phyloP scores from a whole-genome alignment of 2,888 invertebrate species.

The Cephus runcator region DNA sequence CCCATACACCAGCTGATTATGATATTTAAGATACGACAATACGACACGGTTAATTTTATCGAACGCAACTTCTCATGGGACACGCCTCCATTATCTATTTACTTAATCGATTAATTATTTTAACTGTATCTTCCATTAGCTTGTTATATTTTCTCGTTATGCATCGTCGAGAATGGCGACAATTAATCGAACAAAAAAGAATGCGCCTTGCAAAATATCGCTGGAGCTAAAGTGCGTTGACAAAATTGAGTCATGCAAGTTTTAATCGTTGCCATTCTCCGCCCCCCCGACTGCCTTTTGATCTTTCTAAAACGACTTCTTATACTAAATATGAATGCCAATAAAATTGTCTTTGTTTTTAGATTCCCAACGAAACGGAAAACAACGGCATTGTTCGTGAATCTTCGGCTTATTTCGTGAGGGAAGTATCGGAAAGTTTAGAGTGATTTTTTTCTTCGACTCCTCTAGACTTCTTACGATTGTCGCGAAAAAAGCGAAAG shows the following conservation, averaged over 20 bases:
- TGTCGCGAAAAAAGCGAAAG: not conserved
- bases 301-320: not conserved
- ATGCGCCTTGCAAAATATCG: not conserved
- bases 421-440: not conserved
- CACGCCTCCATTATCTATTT: not conserved
- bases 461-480: not conserved
- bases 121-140: not conserved
- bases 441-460: not conserved
- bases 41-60: not conserved
- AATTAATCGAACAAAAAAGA: not conserved
- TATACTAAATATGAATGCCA: not conserved
- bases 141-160: not conserved
- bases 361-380: not conserved
- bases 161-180: not conserved
- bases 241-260: not conserved
- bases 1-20: conserved; percentile 64
- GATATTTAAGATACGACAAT: conserved; percentile 39
- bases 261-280: not conserved
- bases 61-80: not conserved
- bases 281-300: not conserved
- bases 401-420: not conserved
- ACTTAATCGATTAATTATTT: not conserved
- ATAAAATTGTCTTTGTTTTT: not conserved
- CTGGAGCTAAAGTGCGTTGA: not conserved
- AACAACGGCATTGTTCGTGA: not conserved